Base-by-base conservation (phyloP, 2,888 invertebrate species). In the Pollenia angustigena region DNA sequence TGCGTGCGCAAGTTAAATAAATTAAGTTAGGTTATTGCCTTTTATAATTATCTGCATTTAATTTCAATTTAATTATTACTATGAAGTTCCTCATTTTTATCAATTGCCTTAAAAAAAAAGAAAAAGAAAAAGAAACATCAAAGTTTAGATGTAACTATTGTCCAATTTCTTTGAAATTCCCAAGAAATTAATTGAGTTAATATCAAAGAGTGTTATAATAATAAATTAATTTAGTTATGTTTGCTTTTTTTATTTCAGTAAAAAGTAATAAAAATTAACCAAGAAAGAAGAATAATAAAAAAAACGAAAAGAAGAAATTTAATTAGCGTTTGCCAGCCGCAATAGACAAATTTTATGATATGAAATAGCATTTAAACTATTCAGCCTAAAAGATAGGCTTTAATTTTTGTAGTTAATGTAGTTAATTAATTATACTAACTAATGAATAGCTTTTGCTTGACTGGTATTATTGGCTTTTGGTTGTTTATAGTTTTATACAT, bases 1-100 rank as follows among this genome's bases (percentile, higher is more conserved):
- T 69, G 75, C 81, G 75, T 75, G 81, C 60, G 44, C 32, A 82
- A 16, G 32, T 68, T 52, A 44, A 46, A 82, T 82, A 75, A 68
- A 82, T 82, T 69, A 62, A 66, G 48, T 68, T 75, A 46, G 16
- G 9, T 44, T n/a, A 7, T 40, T 56, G 32, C 8, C 40, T 54
- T 14, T 62, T 32, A 46, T 60, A 82, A 69, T 69, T 62, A 76
- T 68, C 60, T 58, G 58, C 18, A 52, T 75, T 81, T 52, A 75
- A 75, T 18, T 66, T 68, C 50, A 66, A 74, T 66, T 68, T 50
- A 66, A 74, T 66, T 74, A 81, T 40, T 58, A 18, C 50, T 7
- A 62, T 54, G 42, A 18, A 71, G 40, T 32, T 48, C 1, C 10
- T 42, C 23, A 16, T 69, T 69, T 11, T 69, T 60, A 69, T 42